A percentile compares a stretch with the other conserved stretches of the same genome.
These are phyloP conservation scores for Euwallacea similis DNA, from an alignment of 1,140 invertebrate genomes.

Conservation along the genomic window DNA sequence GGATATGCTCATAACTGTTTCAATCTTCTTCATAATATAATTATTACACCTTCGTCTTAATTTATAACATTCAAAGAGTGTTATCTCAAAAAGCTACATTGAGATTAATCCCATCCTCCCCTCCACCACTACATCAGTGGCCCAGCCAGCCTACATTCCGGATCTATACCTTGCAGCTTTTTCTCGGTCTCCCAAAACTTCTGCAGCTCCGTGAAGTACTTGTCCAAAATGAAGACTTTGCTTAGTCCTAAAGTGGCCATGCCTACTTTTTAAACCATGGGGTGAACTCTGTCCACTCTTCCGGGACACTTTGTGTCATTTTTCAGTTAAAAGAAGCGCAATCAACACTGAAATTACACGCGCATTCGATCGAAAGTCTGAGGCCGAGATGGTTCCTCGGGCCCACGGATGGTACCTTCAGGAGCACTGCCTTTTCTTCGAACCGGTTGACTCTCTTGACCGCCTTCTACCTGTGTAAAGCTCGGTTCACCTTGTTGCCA, in stretches of 20 bases:
- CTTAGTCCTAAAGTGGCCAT: slow-evolving; percentile 91
- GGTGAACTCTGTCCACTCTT: slow-evolving; percentile 14
- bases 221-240: slow-evolving; percentile 96
- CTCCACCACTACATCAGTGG: slow-evolving; percentile 8
- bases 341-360: slow-evolving; percentile 15
- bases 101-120: background rate
- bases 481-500: slow-evolving; percentile 19
- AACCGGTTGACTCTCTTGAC: slow-evolving; percentile 34
- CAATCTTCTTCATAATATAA: no score
- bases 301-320: slow-evolving; percentile 16
- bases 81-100: no score
- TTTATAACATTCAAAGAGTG: no score
- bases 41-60: no score
- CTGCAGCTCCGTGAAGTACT: slow-evolving; percentile 93
- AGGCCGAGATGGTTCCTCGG: background rate
- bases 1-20: no score
- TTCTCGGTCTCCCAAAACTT: slow-evolving; percentile 97
- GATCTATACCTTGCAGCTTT: slow-evolving; percentile 83
- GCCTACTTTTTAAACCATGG: slow-evolving; percentile 40
- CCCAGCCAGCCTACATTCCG: slow-evolving; percentile 21
- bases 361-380: slow-evolving; percentile 23
- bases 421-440: slow-evolving; percentile 34
- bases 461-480: slow-evolving; percentile 32
- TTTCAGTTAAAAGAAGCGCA: slow-evolving; percentile 6
- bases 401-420: slow-evolving; percentile 20